phyloP scores from a whole-genome alignment of 1,140 invertebrate genomes.

The Zaprionus lachaisei region DNA sequence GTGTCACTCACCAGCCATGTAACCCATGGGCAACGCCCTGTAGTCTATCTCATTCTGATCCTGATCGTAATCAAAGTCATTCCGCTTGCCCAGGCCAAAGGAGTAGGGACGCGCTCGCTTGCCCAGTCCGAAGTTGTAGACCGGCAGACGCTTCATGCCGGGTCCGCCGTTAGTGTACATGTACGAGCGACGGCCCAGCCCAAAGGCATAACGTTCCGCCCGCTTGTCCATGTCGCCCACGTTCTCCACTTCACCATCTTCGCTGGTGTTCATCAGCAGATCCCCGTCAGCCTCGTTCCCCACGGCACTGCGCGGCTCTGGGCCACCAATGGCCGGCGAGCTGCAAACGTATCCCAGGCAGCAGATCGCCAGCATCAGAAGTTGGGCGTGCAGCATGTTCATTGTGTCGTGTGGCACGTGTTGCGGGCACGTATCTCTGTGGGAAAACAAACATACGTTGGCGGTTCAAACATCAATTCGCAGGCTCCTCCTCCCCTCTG shows the following conservation, averaged over 20 bases:
- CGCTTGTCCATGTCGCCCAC: constrained; percentile 71
- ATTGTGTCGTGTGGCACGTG: constrained; percentile 46
- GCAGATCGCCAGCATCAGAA: constrained; percentile 64
- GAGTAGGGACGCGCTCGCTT: constrained; percentile 81
- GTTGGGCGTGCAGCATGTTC: constrained; percentile 65
- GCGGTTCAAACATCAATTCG: constrained; percentile 11
- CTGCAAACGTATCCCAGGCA: constrained; percentile 70
- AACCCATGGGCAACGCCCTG: constrained; percentile 52
- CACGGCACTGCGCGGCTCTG: constrained; percentile 46
- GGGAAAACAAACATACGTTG: constrained; percentile 45
- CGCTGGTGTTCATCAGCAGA: constrained; percentile 28
- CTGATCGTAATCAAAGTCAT: constrained; percentile 72
- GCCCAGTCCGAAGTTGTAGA: constrained; percentile 83
- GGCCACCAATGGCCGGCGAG: constrained; percentile 56
- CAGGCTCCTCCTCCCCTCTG: too few relatives aligned
- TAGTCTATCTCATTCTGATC: constrained; percentile 60
- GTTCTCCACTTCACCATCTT: constrained; percentile 43
- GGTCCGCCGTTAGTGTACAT: constrained; percentile 76
- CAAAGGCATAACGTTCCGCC: constrained; percentile 76
- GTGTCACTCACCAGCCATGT: constrained; percentile 32
- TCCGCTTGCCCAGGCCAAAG: constrained; percentile 82
- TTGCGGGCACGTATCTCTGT: constrained; percentile 32
- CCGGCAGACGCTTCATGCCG: constrained; percentile 80
- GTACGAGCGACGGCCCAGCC: constrained; percentile 75
- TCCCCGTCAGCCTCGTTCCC: constrained; percentile 46